Evolutionary conservation across 1,140 invertebrate genomes (phyloP), one percentile per base, ranked within the genome.

Genomic region (Glomeris maerens): DNA sequence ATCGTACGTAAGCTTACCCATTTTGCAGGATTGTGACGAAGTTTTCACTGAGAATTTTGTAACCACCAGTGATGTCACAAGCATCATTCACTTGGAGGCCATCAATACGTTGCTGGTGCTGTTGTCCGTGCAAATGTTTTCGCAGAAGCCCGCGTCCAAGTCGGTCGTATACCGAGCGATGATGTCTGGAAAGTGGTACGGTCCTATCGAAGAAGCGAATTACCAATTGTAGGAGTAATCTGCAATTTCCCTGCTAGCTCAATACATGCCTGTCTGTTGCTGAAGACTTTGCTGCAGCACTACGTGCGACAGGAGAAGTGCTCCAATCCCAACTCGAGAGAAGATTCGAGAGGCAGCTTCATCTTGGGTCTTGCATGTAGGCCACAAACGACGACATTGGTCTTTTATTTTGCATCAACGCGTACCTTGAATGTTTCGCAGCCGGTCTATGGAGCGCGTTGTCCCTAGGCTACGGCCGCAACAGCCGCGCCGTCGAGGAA

Each of bases 81-180:
- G 93, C 67, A 77, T 81, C 36, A 69, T 94, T 28, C 89, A 90
- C 58, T 65, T 88, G 53, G 91, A 96, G 67, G 80, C 84, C 28
- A 76, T 93, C 36, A 93, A 92, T 64, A 82, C 80, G 27, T 64
- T 95, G 21, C 70, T 95, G 2, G 80, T 90, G 0, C 65, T 95
- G 20, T 73, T 95, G 52, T 92, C 89, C 0, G 80, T 89, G 40
- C 88, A 92, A 68, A 75, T 94, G 67, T 93, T 87, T 57, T 73
- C 70, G 59, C 78, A 80, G 7, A 78, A 78, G 62, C 73, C 72
- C 52, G 76, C 78, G 49, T 71, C 69, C 45, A 79, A 80, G 54
- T 79, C 79, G 22, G 59, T 70, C 14, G 72, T 84, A 52, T 84
- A 78, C 55, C 56, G 59, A 40, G 62, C 61, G 44, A 62, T 77